Evolutionary conservation across 2,888 invertebrate species (phyloP).

Genomic region (Eilema depressum): DNA sequence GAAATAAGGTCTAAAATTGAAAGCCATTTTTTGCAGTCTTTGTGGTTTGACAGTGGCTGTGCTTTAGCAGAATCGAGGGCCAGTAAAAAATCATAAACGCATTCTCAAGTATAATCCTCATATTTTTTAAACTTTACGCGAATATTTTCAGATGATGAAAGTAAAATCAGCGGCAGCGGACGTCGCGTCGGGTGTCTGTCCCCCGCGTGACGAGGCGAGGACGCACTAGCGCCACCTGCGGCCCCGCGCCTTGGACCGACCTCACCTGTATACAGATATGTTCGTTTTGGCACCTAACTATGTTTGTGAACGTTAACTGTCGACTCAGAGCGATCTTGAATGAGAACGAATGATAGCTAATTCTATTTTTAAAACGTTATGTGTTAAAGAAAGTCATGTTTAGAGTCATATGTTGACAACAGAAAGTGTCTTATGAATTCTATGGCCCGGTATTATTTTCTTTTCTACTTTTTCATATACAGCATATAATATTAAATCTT

Average conservation of each 20-base stretch:
- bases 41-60: no score
- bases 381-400: no score
- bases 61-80: no score
- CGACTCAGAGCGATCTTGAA: not conserved
- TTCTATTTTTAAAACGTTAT: not conserved
- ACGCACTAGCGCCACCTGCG: constrained; percentile 62
- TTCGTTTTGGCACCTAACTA: not conserved
- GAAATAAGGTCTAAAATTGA: no score
- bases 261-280: not conserved
- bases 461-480: not conserved
- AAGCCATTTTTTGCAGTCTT: no score
- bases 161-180: constrained; percentile 86
- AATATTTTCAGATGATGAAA: constrained; percentile 83
- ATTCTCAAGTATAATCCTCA: not conserved
- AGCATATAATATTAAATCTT: not conserved
- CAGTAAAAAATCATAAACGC: not conserved
- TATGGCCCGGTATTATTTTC: not conserved
- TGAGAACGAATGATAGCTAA: not conserved
- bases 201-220: constrained; percentile 86
- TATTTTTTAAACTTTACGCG: not conserved
- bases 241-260: constrained; percentile 23
- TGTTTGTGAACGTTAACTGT: not conserved
- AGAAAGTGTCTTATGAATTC: not conserved
- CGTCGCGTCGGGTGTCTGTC: constrained; percentile 90
- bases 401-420: not conserved